A percentile compares a stretch with the other conserved stretches of the same genome.
These are phyloP conservation scores for Donacobius atricapilla DNA, from an alignment of 2,113 vertebrate species.

Conservation along the genomic window DNA sequence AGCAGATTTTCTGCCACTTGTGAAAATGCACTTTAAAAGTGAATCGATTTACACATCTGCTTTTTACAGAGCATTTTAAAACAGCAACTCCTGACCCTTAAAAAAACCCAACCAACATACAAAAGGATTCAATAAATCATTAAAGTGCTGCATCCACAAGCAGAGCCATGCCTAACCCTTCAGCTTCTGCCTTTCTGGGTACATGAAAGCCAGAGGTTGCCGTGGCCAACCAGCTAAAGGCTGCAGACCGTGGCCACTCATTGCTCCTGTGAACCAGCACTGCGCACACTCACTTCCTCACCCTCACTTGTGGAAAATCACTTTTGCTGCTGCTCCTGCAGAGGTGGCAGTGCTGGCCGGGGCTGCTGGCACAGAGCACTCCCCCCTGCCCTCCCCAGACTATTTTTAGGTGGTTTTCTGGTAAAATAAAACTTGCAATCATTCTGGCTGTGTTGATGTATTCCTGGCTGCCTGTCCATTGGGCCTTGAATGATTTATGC, in stretches of 20 bases:
- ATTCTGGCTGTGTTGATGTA: neutral
- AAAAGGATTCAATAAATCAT: neutral
- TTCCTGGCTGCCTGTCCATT: neutral
- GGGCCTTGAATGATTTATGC: neutral
- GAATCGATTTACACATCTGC: neutral
- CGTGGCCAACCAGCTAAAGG: neutral
- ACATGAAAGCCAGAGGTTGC: neutral
- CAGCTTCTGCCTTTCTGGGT: neutral
- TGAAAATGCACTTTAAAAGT: neutral
- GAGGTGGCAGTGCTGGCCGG: neutral
- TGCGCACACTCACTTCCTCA: neutral
- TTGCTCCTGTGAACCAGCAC: neutral
- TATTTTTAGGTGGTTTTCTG: neutral
- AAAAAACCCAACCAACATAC: neutral
- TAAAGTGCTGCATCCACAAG: neutral
- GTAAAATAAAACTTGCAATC: neutral
- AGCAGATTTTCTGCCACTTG: neutral
- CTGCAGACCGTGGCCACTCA: neutral
- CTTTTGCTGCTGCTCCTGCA: neutral
- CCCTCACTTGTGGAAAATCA: neutral
- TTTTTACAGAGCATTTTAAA: neutral
- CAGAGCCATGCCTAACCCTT: neutral
- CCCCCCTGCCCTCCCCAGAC: rapidly evolving
- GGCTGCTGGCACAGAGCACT: neutral
- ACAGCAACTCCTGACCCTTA: neutral